Evolutionary conservation across 2,113 vertebrate genomes (phyloP), one percentile per base, ranked within the genome.

Genomic region (Sula dactylatra): DNA sequence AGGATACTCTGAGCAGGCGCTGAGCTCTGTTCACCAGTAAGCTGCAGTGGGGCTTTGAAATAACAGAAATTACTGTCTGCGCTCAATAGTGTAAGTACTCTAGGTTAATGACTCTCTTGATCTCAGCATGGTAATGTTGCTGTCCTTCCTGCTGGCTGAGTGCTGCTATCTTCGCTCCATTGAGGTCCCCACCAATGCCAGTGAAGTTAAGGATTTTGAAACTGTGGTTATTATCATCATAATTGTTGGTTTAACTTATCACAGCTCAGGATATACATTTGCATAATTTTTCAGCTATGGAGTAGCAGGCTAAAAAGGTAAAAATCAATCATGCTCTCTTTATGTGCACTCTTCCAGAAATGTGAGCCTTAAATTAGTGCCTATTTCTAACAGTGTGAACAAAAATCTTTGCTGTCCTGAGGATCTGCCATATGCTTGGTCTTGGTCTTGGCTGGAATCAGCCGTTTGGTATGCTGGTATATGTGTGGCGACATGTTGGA

Each of bases 231-330:
- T 85, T 38, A 55, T 55, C 40, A 34, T 70, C 52, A 4, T 92
- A 83, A 74, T 55, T 92, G 61, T 92, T 93, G 69, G 22, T 88
- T 93, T 92, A 93, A 66, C 27, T 92, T 90, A 76, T n/a, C n/a
- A n/a, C n/a, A n/a, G n/a, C n/a, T n/a, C n/a, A n/a, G n/a, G n/a
- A n/a, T n/a, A n/a, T n/a, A n/a, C n/a, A n/a, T n/a, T n/a, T n/a
- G n/a, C n/a, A n/a, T 77, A 38, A 17, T 69, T 69, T 73, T 90
- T 81, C 8, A 6, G 52, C 79, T 84, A 25, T 1, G 13, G 72
- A 81, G 26, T 21, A 64, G 40, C 36, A 55, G 82, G 47, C 36
- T 62, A 59, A 78, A 55, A 69, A 62, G 24, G 25, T 88, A 50
- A 45, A 71, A 93, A 19, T 59, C 62, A 65, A 32, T 59, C 25